Conservation (phyloP, 1,140 invertebrate genomes). For the Bombus confusus region DNA sequence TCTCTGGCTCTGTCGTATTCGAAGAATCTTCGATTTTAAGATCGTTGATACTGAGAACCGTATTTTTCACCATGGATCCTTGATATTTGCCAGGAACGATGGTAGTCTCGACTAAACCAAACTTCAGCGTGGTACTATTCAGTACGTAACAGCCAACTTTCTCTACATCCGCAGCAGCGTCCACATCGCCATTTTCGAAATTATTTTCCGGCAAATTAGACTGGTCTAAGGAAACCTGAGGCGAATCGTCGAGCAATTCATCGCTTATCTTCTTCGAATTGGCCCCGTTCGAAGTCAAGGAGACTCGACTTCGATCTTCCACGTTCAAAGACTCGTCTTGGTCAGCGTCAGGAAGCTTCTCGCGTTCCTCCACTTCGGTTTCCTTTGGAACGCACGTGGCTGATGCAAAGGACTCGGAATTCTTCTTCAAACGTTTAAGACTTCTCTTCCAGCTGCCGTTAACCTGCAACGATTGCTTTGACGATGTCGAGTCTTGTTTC, state of each 20-base stretch:
- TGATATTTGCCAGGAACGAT: background rate
- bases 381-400: background rate
- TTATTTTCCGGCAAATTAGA: background rate
- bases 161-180: background rate
- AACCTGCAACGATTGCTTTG: no score
- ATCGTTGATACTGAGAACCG: background rate
- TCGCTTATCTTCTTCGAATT: background rate
- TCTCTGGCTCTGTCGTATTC: background rate
- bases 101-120: constrained; percentile 9
- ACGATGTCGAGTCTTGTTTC: background rate
- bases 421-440: background rate
- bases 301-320: background rate
- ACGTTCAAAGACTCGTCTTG: background rate
- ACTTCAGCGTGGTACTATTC: constrained; percentile 11
- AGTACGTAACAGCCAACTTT: constrained; percentile 10
- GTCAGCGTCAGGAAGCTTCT: background rate
- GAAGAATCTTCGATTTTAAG: background rate
- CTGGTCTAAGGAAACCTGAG: background rate
- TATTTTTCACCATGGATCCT: no score
- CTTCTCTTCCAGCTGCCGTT: background rate
- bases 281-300: background rate
- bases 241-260: background rate
- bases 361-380: background rate
- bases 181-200: accelerated
- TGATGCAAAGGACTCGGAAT: background rate